phyloP scores from a whole-genome alignment of 2,888 invertebrate species.

The Heteromyza rotundicornis region DNA sequence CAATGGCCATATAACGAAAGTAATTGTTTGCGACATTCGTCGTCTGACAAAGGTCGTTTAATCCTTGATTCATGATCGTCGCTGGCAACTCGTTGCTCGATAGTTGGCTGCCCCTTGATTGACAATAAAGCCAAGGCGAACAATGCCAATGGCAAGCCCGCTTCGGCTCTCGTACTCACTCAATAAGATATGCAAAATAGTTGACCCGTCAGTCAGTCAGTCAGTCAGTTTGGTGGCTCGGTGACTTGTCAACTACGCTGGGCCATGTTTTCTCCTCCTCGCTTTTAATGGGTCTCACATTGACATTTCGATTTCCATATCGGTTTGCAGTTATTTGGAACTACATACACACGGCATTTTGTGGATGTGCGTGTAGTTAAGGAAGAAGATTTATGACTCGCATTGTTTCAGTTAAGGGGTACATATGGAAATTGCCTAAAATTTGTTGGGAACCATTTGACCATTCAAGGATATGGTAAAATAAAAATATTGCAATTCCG shows the following conservation, averaged over 20 bases:
- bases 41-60: neutral
- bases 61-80: neutral
- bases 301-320: constrained; percentile 46
- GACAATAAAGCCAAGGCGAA: constrained; percentile 57
- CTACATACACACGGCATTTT: constrained; percentile 24
- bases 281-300: constrained; percentile 50
- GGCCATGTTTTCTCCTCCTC: constrained; percentile 20
- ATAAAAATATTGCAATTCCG: no score
- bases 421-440: neutral
- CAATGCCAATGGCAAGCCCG: constrained; percentile 33
- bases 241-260: neutral
- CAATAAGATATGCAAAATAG: constrained; percentile 61
- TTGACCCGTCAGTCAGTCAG: constrained; percentile 59
- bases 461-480: no score
- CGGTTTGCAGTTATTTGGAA: constrained; percentile 48
- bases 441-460: no score
- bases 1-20: neutral
- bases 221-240: constrained; percentile 48
- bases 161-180: constrained; percentile 25
- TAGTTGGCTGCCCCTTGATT: constrained; percentile 43
- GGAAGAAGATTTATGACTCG: constrained; percentile 49
- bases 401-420: constrained; percentile 41
- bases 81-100: neutral
- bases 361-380: constrained; percentile 43
- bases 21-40: constrained; percentile 6